Conservation (phyloP, 2,888 invertebrate genomes). For the Phortica magna region DNA sequence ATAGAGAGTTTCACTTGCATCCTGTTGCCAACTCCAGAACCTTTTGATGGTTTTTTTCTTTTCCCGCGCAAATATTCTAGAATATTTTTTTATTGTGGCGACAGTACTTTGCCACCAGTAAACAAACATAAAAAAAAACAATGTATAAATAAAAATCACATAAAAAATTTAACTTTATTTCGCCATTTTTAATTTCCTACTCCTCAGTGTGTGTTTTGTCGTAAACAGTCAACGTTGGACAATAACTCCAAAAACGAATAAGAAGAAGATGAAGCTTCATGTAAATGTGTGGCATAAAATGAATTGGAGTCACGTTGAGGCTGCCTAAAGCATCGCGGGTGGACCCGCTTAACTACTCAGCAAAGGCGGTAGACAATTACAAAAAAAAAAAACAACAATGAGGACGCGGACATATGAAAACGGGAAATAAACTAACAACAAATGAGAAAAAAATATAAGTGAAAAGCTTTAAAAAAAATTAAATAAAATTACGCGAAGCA, state of each 20-base stretch:
- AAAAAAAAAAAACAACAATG: too few species aligned
- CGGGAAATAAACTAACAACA: slow-evolving; percentile 51
- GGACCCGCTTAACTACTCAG: background rate
- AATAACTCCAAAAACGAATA: slow-evolving; percentile 68
- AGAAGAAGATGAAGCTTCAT: slow-evolving; percentile 6
- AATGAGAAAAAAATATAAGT: slow-evolving; percentile 36
- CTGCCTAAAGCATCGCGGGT: slow-evolving; percentile 6
- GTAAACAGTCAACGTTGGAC: slow-evolving; percentile 76
- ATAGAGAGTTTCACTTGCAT: too few species aligned
- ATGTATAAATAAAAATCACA: slow-evolving; percentile 44
- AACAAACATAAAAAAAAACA: background rate
- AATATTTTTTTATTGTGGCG: background rate
- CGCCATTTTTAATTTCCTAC: slow-evolving; percentile 77
- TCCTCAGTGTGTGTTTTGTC: slow-evolving; percentile 73
- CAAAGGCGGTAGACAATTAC: slow-evolving; percentile 10
- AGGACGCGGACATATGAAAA: slow-evolving; percentile 33
- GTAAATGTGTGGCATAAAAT: background rate
- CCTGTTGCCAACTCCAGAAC: too few species aligned
- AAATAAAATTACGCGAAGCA: slow-evolving; percentile 46
- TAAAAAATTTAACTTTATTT: slow-evolving; percentile 75
- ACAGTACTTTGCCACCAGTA: background rate
- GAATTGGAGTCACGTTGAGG: background rate
- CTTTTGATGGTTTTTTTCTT: background rate
- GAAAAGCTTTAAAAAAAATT: slow-evolving; percentile 35
- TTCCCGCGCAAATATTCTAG: background rate